Conservation (phyloP, 23 tunicate species). For the Pegea sp. region DNA sequence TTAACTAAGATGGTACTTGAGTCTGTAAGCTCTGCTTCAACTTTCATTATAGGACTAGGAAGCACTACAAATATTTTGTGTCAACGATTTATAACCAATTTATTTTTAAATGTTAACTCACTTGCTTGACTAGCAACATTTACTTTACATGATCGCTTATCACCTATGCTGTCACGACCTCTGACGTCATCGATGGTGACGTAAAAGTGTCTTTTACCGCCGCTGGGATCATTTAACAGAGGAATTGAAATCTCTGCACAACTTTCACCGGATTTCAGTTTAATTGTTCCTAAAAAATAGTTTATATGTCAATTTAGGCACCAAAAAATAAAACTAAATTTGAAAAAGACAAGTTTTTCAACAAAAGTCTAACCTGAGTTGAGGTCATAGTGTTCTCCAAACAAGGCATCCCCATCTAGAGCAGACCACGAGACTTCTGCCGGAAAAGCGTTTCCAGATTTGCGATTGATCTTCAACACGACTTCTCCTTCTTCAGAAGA, state of each 20-base stretch:
- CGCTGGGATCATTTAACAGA: constrained; percentile 70
- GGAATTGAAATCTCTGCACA: constrained; percentile 47
- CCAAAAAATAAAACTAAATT: not conserved
- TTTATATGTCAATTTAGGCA: too few relatives aligned
- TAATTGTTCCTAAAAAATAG: constrained; percentile 35
- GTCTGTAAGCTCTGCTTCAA: constrained; percentile 35
- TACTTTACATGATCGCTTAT: constrained; percentile 26
- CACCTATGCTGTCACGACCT: constrained; percentile 72
- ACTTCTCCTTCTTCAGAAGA: constrained; percentile 72
- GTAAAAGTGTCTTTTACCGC: constrained; percentile 46
- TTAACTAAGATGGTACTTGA: constrained; percentile 31
- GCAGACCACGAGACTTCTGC: constrained; percentile 51
- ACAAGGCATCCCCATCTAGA: constrained; percentile 45
- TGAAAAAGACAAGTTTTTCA: not conserved
- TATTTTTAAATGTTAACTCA: constrained; percentile 7
- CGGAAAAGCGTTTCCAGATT: constrained; percentile 50
- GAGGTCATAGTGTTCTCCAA: constrained; percentile 44
- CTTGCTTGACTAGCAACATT: constrained; percentile 73
- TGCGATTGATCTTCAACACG: constrained; percentile 32
- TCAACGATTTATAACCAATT: not conserved
- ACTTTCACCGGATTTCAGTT: constrained; percentile 73
- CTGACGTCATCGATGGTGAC: constrained; percentile 43
- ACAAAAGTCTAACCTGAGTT: constrained; percentile 16
- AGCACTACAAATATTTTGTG: constrained; percentile 47
- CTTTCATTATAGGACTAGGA: constrained; percentile 39